Evolutionary conservation across 2,888 invertebrate species (phyloP), one percentile per base, ranked within the genome.

Genomic region (Gymnosoma rotundatum): DNA sequence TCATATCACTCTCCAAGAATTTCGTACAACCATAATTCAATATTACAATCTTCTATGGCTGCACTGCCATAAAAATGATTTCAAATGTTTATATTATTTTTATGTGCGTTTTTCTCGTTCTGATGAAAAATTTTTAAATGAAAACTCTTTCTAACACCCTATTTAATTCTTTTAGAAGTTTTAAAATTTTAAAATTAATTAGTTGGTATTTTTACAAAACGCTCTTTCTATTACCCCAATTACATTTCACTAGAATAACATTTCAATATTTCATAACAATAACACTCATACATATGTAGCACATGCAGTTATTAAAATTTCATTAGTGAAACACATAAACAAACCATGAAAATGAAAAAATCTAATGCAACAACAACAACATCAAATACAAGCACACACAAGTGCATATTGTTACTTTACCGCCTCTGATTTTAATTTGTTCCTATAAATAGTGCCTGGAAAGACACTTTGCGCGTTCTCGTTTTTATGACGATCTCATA

Each of bases 381-480:
- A 73, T 5, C 32, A 32, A 8, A 75, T 50, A 60, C 20, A 61
- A 36, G 25, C 21, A 74, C 45, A 74, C 45, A 74, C 48, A 73
- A 56, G n/a, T 66, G 73, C 25, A 58, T 73, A 60, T 72, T 72
- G 36, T 78, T 70, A 63, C 64, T 66, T 79, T 66, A 52, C 64
- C 58, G 74, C 70, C 66, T 75, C 50, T 50, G 60, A 54, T 58
- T 74, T 64, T 42, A 12, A 76, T 56, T 82, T 80, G 69, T 72
- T 75, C 63, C 86, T 90, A 90, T 87, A 89, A 88, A 90, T 90
- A 90, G 89, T 87, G 87, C 88, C 88, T 89, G 90, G 89, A 90
- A 90, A 90, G 89, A 90, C 87, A 87, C 87, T 87, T 87, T 87
- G 86, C 85, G 79, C 83, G 75, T 85, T 86, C 84, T 81, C 75